Conservation (phyloP, 2,797 vertebrate genomes). For the Lagocephalus sceleratus region DNA sequence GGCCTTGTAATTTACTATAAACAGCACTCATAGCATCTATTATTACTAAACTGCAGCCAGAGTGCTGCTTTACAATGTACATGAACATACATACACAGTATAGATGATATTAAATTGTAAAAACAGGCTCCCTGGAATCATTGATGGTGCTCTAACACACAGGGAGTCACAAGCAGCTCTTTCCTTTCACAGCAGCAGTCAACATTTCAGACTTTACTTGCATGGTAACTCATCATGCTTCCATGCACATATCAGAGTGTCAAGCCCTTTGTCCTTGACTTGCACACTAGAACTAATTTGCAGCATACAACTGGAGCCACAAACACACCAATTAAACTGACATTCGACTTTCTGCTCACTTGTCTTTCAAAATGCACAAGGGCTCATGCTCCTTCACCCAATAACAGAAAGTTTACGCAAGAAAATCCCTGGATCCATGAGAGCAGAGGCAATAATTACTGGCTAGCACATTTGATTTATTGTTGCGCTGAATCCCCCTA, state of each 20-base stretch:
- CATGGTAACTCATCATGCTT: constrained; percentile 43
- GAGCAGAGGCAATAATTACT: constrained; percentile 63
- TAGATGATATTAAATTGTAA: constrained; percentile 16
- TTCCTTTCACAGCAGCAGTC: constrained; percentile 31
- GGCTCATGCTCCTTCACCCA: constrained; percentile 32
- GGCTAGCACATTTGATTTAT: constrained; percentile 62
- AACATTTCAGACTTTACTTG: constrained; percentile 11
- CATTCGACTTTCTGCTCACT: constrained; percentile 59
- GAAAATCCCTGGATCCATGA: constrained; percentile 53
- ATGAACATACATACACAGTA: background rate
- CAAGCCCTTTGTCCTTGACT: constrained; percentile 64
- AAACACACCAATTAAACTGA: constrained; percentile 70
- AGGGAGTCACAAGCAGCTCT: constrained; percentile 14
- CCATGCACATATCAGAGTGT: constrained; percentile 57
- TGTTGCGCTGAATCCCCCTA: constrained; percentile 33
- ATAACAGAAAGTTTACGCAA: constrained; percentile 45
- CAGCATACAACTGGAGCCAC: constrained; percentile 34
- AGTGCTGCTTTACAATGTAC: constrained; percentile 5
- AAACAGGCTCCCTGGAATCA: constrained; percentile 26
- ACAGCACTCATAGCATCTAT: constrained; percentile 16
- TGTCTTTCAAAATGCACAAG: constrained; percentile 62
- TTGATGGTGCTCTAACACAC: constrained; percentile 23
- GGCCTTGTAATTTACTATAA: constrained; percentile 29
- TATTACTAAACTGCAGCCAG: constrained; percentile 12
- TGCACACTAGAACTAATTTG: constrained; percentile 65